A percentile compares a stretch with the other conserved stretches of the same genome.
phyloP scores from a whole-genome alignment of 1,140 invertebrate genomes.

The Lineus longissimus region DNA sequence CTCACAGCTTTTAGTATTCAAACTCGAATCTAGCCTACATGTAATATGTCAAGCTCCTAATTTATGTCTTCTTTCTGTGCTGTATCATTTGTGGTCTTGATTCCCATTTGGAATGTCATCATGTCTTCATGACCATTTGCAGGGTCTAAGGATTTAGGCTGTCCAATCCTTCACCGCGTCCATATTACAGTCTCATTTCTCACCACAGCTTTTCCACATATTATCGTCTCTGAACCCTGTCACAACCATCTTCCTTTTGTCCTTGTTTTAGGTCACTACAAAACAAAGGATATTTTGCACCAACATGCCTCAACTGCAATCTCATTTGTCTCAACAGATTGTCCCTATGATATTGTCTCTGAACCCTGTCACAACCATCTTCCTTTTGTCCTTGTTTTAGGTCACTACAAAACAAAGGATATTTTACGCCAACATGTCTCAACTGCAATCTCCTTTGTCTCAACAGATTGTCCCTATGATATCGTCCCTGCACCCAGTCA shows the following conservation, averaged over 20 bases:
- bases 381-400: conserved; percentile 91
- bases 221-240: conserved; percentile 95
- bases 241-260: conserved; percentile 92
- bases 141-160: too few relatives aligned
- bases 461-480: conserved; percentile 89
- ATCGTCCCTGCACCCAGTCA: conserved; percentile 91
- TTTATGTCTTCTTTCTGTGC: too few relatives aligned
- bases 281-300: conserved; percentile 11
- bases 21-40: too few relatives aligned
- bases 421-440: conserved; percentile 15
- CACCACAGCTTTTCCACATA: conserved; percentile 81
- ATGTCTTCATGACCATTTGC: too few relatives aligned
- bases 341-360: conserved; percentile 95
- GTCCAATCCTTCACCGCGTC: too few relatives aligned
- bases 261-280: conserved; percentile 88
- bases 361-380: conserved; percentile 91
- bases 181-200: conserved; percentile 9
- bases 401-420: conserved; percentile 64
- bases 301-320: conserved; percentile 14
- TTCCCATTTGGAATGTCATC: too few relatives aligned
- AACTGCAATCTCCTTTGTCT: conserved; percentile 14
- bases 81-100: too few relatives aligned
- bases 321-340: conserved; percentile 61
- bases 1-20: too few relatives aligned
- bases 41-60: too few relatives aligned